phyloP scores from a whole-genome alignment of 1,140 invertebrate genomes.

The Drosophila sulfurigaster region DNA sequence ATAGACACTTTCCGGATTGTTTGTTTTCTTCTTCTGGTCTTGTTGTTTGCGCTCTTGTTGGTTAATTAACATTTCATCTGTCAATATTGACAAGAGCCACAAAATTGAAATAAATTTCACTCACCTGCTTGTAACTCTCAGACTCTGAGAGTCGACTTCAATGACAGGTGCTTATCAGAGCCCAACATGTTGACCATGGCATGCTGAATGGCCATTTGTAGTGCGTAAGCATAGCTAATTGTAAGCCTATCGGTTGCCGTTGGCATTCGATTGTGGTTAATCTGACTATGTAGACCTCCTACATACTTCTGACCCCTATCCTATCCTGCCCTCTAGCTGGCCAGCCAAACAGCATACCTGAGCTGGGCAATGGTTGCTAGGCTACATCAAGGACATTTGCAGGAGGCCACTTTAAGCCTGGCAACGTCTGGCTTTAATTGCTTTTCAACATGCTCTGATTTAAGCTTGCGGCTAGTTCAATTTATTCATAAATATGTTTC shows the following conservation, averaged over 20 bases:
- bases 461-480: conserved; percentile 1
- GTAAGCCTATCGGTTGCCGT: conserved; percentile 43
- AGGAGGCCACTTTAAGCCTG: background rate
- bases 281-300: conserved; percentile 4
- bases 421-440: conserved; percentile 13
- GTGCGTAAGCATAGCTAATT: conserved; percentile 31
- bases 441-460: conserved; percentile 4
- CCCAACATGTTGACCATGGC: conserved; percentile 1
- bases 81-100: conserved; percentile 58
- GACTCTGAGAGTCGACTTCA: conserved; percentile 18
- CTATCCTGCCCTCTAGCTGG: background rate
- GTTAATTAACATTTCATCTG: conserved; percentile 69
- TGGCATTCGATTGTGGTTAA: conserved; percentile 29
- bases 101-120: conserved; percentile 47
- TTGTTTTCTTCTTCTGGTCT: conserved; percentile 20
- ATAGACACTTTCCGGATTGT: conserved; percentile 21
- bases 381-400: conserved; percentile 10
- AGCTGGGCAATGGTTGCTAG: conserved; percentile 25
- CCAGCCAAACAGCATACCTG: conserved; percentile 7
- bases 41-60: conserved; percentile 16
- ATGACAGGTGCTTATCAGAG: conserved; percentile 41
- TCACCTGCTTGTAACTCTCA: background rate
- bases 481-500: conserved; percentile 4
- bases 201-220: conserved; percentile 22
- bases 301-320: background rate